phyloP scores from a whole-genome alignment of 2,797 vertebrate species.

The Tragelaphus oryx region DNA sequence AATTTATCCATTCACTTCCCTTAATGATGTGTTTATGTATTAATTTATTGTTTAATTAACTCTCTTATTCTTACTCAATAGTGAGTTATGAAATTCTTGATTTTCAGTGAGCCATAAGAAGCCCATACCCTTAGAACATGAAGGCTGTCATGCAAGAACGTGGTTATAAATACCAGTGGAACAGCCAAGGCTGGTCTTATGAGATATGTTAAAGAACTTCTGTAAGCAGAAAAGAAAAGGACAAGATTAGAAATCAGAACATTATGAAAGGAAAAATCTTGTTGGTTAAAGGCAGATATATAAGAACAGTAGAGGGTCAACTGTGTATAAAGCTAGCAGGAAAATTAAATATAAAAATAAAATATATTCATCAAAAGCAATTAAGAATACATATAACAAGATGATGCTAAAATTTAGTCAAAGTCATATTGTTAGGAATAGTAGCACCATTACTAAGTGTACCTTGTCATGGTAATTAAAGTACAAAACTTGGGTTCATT shows the following conservation, averaged over 20 bases:
- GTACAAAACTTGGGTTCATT: not conserved
- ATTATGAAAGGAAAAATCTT: not conserved
- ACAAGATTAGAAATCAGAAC: not conserved
- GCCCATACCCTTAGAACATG: not conserved
- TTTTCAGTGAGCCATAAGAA: not conserved
- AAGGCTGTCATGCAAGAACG: fast-evolving
- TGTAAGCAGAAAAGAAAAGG: not conserved
- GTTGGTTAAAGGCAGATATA: not conserved
- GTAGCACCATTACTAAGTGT: not conserved
- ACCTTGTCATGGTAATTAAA: not conserved
- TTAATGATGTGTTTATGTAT: not conserved
- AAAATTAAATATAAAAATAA: not conserved
- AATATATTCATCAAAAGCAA: not conserved
- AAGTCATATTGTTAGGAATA: not conserved
- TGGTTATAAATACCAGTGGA: not conserved
- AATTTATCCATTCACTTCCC: not conserved
- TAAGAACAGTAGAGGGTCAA: not conserved
- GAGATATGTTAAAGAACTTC: not conserved
- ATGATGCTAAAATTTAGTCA: not conserved
- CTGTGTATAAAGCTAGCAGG: not conserved
- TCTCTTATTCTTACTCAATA: not conserved
- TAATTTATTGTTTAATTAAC: not conserved
- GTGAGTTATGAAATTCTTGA: not conserved
- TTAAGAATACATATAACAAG: not conserved
- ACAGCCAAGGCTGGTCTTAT: not conserved